Evolutionary conservation across 2,797 vertebrate genomes (phyloP).

Genomic region (Chelon labrosus): DNA sequence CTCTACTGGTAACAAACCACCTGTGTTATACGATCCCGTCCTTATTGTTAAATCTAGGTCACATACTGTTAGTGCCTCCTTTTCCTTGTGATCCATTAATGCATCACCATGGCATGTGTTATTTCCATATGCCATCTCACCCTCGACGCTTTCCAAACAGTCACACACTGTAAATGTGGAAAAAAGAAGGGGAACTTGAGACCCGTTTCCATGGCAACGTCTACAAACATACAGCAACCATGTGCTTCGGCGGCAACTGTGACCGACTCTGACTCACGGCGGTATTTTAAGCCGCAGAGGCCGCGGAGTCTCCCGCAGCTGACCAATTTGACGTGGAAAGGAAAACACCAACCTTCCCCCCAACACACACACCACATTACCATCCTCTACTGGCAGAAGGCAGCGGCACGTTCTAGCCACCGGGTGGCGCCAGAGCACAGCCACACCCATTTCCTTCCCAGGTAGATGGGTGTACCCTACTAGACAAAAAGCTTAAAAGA

Average conservation of each 20-base stretch:
- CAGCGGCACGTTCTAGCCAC: conserved; percentile 39
- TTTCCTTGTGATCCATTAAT: conserved; percentile 32
- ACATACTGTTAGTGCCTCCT: conserved; percentile 3
- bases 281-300: conserved; percentile 71
- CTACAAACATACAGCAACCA: conserved; percentile 63
- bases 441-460: not conserved
- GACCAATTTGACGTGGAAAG: conserved; percentile 34
- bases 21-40: not conserved
- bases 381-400: not conserved
- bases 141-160: conserved; percentile 28
- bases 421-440: conserved; percentile 65
- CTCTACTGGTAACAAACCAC: not conserved
- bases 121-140: conserved; percentile 37
- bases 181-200: conserved; percentile 69
- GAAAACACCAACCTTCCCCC: conserved; percentile 36
- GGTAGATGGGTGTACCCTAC: too few relatives aligned
- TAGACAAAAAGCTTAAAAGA: too few relatives aligned
- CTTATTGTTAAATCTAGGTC: not conserved
- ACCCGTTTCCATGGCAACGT: conserved; percentile 60
- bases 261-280: conserved; percentile 63
- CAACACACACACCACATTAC: not conserved
- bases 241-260: conserved; percentile 28
- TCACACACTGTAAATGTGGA: conserved; percentile 41
- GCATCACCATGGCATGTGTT: conserved; percentile 22
- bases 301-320: conserved; percentile 41